Percentiles rank a stretch among this genome's conserved stretches.
Evolutionary conservation across 2,797 vertebrate genomes (phyloP).

Genomic region (Gadopsis marmoratus): DNA sequence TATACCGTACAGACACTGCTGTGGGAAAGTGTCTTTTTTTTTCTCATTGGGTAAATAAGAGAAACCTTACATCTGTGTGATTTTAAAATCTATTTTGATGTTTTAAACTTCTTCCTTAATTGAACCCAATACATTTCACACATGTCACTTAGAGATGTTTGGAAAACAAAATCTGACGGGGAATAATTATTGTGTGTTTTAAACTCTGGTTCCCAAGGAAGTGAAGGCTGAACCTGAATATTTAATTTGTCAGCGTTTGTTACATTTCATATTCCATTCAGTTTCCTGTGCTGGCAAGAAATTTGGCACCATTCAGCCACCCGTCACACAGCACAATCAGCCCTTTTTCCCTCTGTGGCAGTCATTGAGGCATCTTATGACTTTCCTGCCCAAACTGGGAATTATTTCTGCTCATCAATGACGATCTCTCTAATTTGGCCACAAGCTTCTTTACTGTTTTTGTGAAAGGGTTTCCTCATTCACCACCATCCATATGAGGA

Average conservation of each 20-base stretch:
- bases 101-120: background rate
- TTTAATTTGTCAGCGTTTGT: background rate
- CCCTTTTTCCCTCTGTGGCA: constrained; percentile 27
- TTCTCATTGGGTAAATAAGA: background rate
- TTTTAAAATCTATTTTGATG: background rate
- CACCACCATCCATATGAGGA: constrained; percentile 55
- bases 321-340: constrained; percentile 51
- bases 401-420: constrained; percentile 64
- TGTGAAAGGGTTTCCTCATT: constrained; percentile 69
- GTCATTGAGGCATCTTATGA: constrained; percentile 63
- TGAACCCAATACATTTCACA: background rate
- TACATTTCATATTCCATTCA: background rate
- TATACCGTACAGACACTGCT: background rate
- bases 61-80: background rate
- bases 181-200: background rate
- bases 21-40: background rate
- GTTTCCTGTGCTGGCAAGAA: constrained; percentile 30
- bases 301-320: constrained; percentile 43
- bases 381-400: constrained; percentile 63
- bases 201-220: background rate
- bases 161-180: background rate
- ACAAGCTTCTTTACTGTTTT: constrained; percentile 52
- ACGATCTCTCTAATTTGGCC: constrained; percentile 67
- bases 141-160: background rate
- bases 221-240: background rate